These are phyloP conservation scores for Trichomycterus rosablanca DNA, from an alignment of 2,113 vertebrate genomes.

Conservation along the genomic window DNA sequence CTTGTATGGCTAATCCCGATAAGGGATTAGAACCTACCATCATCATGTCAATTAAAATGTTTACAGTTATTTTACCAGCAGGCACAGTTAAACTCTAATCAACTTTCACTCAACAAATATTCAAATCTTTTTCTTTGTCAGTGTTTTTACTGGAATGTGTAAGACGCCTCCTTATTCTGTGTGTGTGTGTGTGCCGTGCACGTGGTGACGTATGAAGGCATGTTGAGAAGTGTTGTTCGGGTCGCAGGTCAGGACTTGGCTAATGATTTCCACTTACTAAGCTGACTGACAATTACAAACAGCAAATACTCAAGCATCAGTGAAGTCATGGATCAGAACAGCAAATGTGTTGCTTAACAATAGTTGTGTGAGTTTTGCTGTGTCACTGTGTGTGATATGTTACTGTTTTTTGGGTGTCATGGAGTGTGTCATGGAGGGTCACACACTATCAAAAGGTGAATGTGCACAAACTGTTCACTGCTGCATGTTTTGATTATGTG, in stretches of 20 bases:
- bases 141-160: not conserved
- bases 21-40: constrained; percentile 6
- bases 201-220: too few relatives aligned
- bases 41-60: not conserved
- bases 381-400: too few relatives aligned
- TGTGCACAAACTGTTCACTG: too few relatives aligned
- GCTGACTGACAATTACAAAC: not conserved
- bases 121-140: not conserved
- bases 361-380: too few relatives aligned
- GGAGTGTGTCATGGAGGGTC: too few relatives aligned
- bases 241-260: not conserved
- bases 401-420: too few relatives aligned
- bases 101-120: too few relatives aligned
- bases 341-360: too few relatives aligned
- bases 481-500: too few relatives aligned
- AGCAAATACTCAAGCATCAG: not conserved
- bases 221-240: too few relatives aligned
- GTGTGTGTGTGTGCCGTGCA: not conserved
- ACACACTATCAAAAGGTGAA: too few relatives aligned
- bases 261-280: not conserved
- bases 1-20: constrained; percentile 19
- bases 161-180: not conserved
- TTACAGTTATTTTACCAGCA: not conserved
- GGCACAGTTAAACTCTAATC: not conserved
- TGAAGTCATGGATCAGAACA: too few relatives aligned